Evolutionary conservation across 2,888 invertebrate species (phyloP).

Genomic region (Glomeris marginata): DNA sequence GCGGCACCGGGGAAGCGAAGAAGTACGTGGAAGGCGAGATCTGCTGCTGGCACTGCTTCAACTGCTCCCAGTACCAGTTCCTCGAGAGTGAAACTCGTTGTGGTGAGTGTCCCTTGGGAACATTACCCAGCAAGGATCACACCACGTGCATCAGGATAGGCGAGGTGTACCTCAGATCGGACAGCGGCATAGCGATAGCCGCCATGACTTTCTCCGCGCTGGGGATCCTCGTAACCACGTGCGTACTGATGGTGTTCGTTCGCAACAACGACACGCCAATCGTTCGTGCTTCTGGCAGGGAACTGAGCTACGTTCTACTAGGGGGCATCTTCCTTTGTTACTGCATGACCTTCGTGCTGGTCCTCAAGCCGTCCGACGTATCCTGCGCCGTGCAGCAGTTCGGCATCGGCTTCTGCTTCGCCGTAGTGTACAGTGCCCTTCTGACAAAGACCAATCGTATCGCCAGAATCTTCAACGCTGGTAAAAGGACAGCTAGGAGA

Average conservation of each 20-base stretch:
- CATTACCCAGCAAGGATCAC: constrained; percentile 60
- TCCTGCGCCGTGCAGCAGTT: constrained; percentile 79
- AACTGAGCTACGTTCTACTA: constrained; percentile 66
- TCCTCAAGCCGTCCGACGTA: constrained; percentile 57
- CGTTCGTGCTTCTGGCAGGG: constrained; percentile 79
- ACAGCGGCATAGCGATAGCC: constrained; percentile 78
- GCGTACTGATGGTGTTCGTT: constrained; percentile 64
- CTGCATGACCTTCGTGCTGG: constrained; percentile 78
- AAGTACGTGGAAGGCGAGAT: constrained; percentile 84
- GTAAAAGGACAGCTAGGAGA: constrained; percentile 29
- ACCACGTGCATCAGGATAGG: constrained; percentile 60
- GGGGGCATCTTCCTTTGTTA: constrained; percentile 76
- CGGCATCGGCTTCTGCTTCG: constrained; percentile 42
- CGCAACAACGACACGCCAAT: constrained; percentile 86
- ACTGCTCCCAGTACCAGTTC: constrained; percentile 67
- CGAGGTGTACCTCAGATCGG: constrained; percentile 41
- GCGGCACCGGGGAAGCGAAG: constrained; percentile 75
- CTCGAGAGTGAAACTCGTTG: constrained; percentile 69
- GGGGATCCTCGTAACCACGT: constrained; percentile 45
- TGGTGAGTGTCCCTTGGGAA: constrained; percentile 59
- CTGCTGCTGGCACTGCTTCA: constrained; percentile 89
- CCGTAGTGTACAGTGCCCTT: constrained; percentile 90
- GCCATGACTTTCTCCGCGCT: constrained; percentile 52
- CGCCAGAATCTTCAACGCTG: constrained; percentile 61
- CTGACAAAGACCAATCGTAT: constrained; percentile 96